Conservation (phyloP, 2,888 invertebrate species). For the Calliphora vomitoria region DNA sequence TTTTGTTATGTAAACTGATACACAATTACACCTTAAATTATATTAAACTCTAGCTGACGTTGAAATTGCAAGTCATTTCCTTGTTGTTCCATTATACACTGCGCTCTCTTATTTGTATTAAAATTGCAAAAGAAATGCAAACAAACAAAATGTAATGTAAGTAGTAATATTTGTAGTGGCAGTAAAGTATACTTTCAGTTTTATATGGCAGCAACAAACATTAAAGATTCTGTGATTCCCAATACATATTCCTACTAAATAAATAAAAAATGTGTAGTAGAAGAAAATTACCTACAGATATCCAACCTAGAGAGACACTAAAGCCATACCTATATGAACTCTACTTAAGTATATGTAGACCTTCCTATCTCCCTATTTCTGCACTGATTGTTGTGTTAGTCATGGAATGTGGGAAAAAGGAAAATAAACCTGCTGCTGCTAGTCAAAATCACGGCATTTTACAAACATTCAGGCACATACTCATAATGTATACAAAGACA, state of each 20-base stretch:
- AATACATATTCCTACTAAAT: conserved; percentile 11
- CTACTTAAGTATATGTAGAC: too few relatives aligned
- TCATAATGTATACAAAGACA: not conserved
- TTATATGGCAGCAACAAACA: conserved; percentile 11
- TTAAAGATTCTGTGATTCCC: conserved; percentile 34
- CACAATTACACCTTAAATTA: conserved; percentile 34
- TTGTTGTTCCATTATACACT: conserved; percentile 6
- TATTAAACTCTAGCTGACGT: conserved; percentile 32
- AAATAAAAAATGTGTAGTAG: not conserved
- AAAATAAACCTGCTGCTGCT: not conserved
- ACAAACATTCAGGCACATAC: not conserved
- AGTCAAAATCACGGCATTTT: conserved; percentile 28
- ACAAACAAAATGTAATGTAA: not conserved
- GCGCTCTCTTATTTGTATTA: not conserved
- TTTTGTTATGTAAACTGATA: not conserved
- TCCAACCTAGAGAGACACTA: too few relatives aligned
- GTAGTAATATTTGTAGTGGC: not conserved
- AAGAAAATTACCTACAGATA: not conserved
- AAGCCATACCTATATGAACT: too few relatives aligned
- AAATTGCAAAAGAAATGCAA: conserved; percentile 14
- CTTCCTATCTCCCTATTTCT: not conserved
- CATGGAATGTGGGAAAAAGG: not conserved
- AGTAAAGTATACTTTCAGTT: conserved; percentile 24
- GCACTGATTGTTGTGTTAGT: not conserved
- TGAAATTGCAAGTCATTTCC: conserved; percentile 43